Evolutionary conservation across 2,888 invertebrate species (phyloP), one percentile per base, ranked within the genome.

Genomic region (Eupithecia inturbata): DNA sequence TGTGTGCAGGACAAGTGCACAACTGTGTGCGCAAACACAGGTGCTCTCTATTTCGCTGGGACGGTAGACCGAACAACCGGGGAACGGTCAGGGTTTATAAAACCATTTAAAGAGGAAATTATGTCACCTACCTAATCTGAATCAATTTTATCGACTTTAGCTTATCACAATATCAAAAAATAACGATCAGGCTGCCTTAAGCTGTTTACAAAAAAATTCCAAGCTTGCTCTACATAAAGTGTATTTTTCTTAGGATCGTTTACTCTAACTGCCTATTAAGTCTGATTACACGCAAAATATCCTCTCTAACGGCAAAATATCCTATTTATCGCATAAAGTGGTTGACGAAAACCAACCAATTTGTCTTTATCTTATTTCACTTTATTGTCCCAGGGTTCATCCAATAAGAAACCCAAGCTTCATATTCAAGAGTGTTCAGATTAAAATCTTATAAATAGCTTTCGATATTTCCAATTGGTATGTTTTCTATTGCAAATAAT

Each of bases 371-470:
- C 70, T 66, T 33, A 67, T 73, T 67, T 49, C 70, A 67, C 33
- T 67, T 57, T 68, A 68, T 71, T 74, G 70, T 57, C 39, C 45
- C 60, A 39, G 28, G 33, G 45, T 64, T 74, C 39, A 28, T 63
- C 28, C 41, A 64, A 74, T 74, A 74, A 74, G 67, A 67, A 39
- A 57, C 67, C 67, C 62, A n/a, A 41, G 26, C n/a, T 19, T 62
- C 63, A 36, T 66, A 41, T 39, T 33, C 68, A 39, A 67, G 45
- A 19, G 33, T 41, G 16, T 67, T 68, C 22, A 39, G 74, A 77
- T 74, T 60, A 72, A 66, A 57, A 73, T 71, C 67, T 57, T 72
- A 75, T 22, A 70, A 75, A 77, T 70, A 72, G 70, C 62, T 33
- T 67, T 67, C 72, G 75, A 74, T 73, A 72, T 62, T 33, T 70